Conservation (phyloP, 2,113 vertebrate species). For the Laticauda laticaudata region DNA sequence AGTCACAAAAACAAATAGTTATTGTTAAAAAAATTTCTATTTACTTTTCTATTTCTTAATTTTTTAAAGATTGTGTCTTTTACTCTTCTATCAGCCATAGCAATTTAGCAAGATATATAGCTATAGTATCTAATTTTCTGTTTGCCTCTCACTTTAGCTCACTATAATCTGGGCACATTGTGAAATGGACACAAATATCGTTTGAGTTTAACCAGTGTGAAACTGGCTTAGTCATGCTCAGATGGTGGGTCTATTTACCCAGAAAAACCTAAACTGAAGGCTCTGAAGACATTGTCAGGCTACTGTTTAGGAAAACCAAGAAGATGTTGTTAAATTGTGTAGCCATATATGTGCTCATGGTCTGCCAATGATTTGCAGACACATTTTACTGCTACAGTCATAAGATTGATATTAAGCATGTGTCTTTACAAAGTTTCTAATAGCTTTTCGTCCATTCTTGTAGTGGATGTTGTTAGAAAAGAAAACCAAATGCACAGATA, state of each 20-base stretch:
- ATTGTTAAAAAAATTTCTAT: background rate
- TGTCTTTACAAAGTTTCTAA: background rate
- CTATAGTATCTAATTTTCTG: conserved; percentile 30
- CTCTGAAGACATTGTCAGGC: conserved; percentile 23
- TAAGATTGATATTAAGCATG: background rate
- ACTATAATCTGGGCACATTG: conserved; percentile 41
- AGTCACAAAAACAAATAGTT: conserved; percentile 1
- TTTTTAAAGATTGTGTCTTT: background rate
- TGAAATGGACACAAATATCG: conserved; percentile 54
- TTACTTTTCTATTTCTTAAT: background rate
- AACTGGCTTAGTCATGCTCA: conserved; percentile 58
- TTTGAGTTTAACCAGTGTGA: conserved; percentile 35
- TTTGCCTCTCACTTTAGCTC: conserved; percentile 46
- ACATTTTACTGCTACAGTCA: background rate
- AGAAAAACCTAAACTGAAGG: conserved; percentile 48
- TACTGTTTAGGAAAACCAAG: background rate
- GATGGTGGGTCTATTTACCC: conserved; percentile 55
- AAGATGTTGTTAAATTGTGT: background rate
- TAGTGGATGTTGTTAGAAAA: background rate
- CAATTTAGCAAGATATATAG: conserved; percentile 21
- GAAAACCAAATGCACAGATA: background rate
- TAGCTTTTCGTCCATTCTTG: background rate
- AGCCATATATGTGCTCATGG: background rate
- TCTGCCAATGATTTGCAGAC: background rate
- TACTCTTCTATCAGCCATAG: background rate